Percentiles rank a stretch among this genome's conserved stretches.
Evolutionary conservation across 2,113 vertebrate genomes (phyloP).

Genomic region (Halichoeres trimaculatus): DNA sequence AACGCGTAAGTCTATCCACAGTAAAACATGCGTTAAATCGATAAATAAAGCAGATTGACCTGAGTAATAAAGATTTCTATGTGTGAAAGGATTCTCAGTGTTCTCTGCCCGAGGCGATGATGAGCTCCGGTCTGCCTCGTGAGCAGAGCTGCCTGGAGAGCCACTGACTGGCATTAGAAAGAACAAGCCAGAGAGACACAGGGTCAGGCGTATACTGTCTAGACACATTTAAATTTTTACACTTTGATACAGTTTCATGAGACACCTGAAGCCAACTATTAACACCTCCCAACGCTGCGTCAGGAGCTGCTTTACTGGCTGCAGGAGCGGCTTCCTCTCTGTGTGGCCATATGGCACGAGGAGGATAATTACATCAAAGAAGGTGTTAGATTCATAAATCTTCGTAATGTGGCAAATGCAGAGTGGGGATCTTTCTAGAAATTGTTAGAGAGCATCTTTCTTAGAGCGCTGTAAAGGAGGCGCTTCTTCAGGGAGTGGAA

Average conservation of each 20-base stretch:
- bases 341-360: constrained; percentile 20
- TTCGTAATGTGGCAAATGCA: constrained; percentile 38
- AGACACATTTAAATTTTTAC: constrained; percentile 54
- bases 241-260: constrained; percentile 67
- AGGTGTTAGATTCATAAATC: constrained; percentile 55
- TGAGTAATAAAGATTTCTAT: constrained; percentile 53
- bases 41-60: constrained; percentile 19
- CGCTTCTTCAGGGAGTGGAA: constrained; percentile 19
- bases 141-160: constrained; percentile 42
- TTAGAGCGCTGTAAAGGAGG: background rate
- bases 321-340: constrained; percentile 13
- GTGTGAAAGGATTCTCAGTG: constrained; percentile 5
- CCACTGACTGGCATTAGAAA: constrained; percentile 17
- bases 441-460: constrained; percentile 26
- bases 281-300: constrained; percentile 49
- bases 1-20: too few species aligned
- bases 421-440: constrained; percentile 19
- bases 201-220: constrained; percentile 52
- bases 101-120: constrained; percentile 51
- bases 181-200: constrained; percentile 55
- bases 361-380: constrained; percentile 44
- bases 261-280: constrained; percentile 49
- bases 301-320: constrained; percentile 39
- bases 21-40: too few species aligned
- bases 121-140: constrained; percentile 46